A percentile compares a stretch with the other conserved stretches of the same genome.
Evolutionary conservation across 1,140 invertebrate genomes (phyloP).

Genomic region (Drosophila funebris): DNA sequence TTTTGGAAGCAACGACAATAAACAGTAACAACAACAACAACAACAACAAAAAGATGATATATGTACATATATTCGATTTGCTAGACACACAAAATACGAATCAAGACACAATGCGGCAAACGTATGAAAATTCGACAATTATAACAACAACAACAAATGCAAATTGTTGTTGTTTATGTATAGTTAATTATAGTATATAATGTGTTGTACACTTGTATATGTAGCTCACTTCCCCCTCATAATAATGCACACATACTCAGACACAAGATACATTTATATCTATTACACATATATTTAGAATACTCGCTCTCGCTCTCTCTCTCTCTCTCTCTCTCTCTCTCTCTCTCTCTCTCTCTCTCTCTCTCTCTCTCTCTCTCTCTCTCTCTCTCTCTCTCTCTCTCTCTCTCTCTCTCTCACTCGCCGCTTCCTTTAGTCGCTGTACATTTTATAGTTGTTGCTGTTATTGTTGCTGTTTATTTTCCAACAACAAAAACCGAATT

Average conservation of each 20-base stretch:
- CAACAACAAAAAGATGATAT: slow-evolving; percentile 54
- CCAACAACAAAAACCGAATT: slow-evolving; percentile 50
- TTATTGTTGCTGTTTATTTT: slow-evolving; percentile 37
- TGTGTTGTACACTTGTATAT: neutral
- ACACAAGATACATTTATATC: slow-evolving; percentile 23
- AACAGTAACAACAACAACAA: slow-evolving; percentile 23
- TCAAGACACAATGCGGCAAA: slow-evolving; percentile 21
- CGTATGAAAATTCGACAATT: slow-evolving; percentile 59
- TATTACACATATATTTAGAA: slow-evolving; percentile 44
- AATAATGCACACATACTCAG: slow-evolving; percentile 9
- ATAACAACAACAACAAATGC: slow-evolving; percentile 28
- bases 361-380: slow-evolving; percentile 1
- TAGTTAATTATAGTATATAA: neutral
- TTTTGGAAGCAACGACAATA: slow-evolving; percentile 63
- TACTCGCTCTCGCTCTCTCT: too few species aligned
- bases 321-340: too few species aligned
- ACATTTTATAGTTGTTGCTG: slow-evolving; percentile 21
- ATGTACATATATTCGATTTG: slow-evolving; percentile 57
- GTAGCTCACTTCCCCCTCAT: slow-evolving; percentile 2
- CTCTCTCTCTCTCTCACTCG: neutral
- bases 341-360: slow-evolving; percentile 8
- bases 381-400: slow-evolving; percentile 12
- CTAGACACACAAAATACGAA: slow-evolving; percentile 48
- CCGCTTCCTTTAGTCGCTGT: slow-evolving; percentile 12
- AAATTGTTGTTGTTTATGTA: slow-evolving; percentile 6